Evolutionary conservation across 2,797 vertebrate genomes (phyloP), one percentile per base, ranked within the genome.

Genomic region (Crax fasciolata): DNA sequence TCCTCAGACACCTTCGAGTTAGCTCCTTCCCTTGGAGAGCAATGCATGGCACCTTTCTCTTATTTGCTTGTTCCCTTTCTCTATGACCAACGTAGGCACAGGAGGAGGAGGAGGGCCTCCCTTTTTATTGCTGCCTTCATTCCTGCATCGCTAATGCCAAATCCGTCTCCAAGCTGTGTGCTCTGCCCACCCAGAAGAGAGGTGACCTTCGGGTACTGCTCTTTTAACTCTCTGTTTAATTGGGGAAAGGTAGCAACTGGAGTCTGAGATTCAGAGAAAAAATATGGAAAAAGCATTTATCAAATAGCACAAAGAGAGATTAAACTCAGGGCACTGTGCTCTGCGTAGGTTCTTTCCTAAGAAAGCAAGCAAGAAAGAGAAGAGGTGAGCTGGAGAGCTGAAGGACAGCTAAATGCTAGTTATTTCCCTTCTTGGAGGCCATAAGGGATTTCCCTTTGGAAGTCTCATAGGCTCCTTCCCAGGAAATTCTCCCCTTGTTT

Each of bases 391-490:
- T 0, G 4, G 90, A 68, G 32, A 74, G 58, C 75, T 88, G 77
- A 63, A 90, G 93, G 71, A 78, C 6, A 21, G 58, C 78, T 89
- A 87, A 87, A 91, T 84, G 76, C 51, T 41, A 48, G 82, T 63
- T 93, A 84, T 84, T 95, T 88, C 85, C 44, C 59, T 63, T 44
- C 55, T 71, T 51, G 80, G 67, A 85, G 59, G 73, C 66, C 70
- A 78, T 72, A 78, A 89, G 91, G 87, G 77, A 79, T 79, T 86
- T 94, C 83, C 57, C 43, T 84, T 81, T 81, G 73, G 51, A 84
- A 28, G 9, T 23, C 51, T 55, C 52, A 86, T 73, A 44, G 89
- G 63, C 41, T 78, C 9, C 0, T 76, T 95, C 71, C 89, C 20
- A 82, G 52, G 62, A 89, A 95, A 88, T 87, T 86, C 28, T 84